Evolutionary conservation across 2,113 vertebrate species (phyloP).

Genomic region (Neoarius graeffei): DNA sequence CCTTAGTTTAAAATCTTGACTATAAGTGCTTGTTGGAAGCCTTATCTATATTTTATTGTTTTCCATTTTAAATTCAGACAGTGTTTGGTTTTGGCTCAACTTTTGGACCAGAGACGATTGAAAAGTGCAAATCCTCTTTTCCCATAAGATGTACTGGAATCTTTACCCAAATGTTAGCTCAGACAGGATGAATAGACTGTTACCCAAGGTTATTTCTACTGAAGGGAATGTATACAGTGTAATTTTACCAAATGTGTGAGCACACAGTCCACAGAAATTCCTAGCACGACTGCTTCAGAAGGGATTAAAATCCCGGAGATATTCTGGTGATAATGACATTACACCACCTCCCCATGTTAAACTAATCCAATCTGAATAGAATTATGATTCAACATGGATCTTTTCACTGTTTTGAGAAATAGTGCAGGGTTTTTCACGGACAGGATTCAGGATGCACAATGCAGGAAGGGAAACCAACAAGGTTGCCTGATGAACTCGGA

Average conservation of each 20-base stretch:
- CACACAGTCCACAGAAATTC: background rate
- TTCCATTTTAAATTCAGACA: background rate
- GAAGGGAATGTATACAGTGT: background rate
- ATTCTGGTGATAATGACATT: background rate
- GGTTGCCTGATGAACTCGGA: background rate
- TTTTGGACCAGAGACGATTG: background rate
- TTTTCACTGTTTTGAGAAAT: background rate
- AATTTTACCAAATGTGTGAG: background rate
- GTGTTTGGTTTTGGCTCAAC: background rate
- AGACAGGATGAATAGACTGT: background rate
- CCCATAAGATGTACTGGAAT: background rate
- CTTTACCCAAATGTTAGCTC: background rate
- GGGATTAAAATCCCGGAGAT: background rate
- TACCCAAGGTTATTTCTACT: background rate
- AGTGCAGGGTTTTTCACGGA: background rate
- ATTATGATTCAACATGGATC: background rate
- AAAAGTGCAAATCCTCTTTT: background rate
- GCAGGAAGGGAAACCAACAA: background rate
- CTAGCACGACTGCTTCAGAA: background rate
- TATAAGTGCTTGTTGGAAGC: background rate
- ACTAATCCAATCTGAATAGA: background rate
- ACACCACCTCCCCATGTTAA: background rate
- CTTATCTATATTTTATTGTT: background rate
- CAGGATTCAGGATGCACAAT: background rate
- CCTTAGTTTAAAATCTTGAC: background rate